These are phyloP conservation scores for Heliocidaris tuberculata DNA, from an alignment of 35 echinoderm and acorn worm genomes.

Conservation along the genomic window DNA sequence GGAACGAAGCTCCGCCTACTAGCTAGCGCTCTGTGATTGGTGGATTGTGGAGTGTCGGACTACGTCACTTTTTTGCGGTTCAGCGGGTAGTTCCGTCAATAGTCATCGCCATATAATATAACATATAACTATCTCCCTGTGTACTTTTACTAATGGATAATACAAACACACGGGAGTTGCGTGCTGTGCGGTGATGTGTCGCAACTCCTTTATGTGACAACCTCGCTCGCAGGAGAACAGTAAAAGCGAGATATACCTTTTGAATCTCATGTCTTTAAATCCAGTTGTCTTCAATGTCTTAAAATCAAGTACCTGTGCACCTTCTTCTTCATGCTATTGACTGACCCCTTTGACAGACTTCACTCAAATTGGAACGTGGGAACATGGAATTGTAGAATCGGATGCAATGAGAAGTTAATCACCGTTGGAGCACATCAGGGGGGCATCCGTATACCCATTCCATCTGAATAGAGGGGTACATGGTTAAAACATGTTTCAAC, in stretches of 20 bases:
- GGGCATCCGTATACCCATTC: constrained; percentile 5
- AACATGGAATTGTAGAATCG: constrained; percentile 31
- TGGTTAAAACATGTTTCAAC: constrained; percentile 19
- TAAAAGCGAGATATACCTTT: neutral
- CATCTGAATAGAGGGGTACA: neutral
- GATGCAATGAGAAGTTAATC: constrained; percentile 41
- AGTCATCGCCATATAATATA: constrained; percentile 42
- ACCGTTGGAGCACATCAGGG: constrained; percentile 27
- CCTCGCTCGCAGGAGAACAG: constrained; percentile 7
- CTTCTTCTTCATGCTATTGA: neutral
- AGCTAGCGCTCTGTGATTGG: neutral
- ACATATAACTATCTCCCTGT: constrained; percentile 47
- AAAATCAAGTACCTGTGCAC: neutral
- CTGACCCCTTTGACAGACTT: constrained; percentile 7
- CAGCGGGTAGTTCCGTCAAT: constrained; percentile 22
- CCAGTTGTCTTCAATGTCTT: neutral
- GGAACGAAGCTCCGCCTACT: constrained; percentile 24
- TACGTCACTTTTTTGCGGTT: constrained; percentile 32
- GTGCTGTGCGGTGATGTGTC: constrained; percentile 30
- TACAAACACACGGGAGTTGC: constrained; percentile 28
- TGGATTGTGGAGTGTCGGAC: neutral
- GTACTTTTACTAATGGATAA: constrained; percentile 44
- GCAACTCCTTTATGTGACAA: constrained; percentile 16
- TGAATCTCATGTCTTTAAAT: neutral
- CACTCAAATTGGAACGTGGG: constrained; percentile 41